Evolutionary conservation across 1,140 invertebrate species (phyloP).

Genomic region (Colletes gigas): DNA sequence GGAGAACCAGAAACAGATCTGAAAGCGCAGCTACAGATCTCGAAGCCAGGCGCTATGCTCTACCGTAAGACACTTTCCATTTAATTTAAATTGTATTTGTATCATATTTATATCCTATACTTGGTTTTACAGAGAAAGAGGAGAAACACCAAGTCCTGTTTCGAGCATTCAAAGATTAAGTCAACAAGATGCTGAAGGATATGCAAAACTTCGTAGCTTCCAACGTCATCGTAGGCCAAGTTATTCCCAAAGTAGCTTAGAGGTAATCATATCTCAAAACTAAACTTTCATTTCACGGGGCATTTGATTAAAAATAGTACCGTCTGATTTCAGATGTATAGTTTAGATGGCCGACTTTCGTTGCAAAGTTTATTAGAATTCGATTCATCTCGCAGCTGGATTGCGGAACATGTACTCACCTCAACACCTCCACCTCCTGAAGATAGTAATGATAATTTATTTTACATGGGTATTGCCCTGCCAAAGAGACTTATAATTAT

Average conservation of each 20-base stretch:
- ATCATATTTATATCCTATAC: constrained; percentile 18
- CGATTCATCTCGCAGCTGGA: constrained; percentile 77
- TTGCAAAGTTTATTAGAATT: constrained; percentile 78
- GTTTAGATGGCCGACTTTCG: constrained; percentile 77
- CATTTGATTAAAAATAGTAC: neutral
- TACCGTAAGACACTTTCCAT: constrained; percentile 66
- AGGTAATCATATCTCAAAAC: constrained; percentile 59
- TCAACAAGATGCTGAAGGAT: constrained; percentile 89
- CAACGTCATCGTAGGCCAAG: constrained; percentile 85
- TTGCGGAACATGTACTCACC: constrained; percentile 68
- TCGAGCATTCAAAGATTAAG: constrained; percentile 89
- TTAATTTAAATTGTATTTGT: constrained; percentile 28
- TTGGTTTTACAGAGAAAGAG: constrained; percentile 81
- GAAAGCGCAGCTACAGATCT: constrained; percentile 78
- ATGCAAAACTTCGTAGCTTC: constrained; percentile 89
- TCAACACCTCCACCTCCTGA: constrained; percentile 69
- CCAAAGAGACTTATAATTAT: constrained; percentile 86
- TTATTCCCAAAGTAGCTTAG: constrained; percentile 78
- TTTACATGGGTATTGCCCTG: constrained; percentile 90
- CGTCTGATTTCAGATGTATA: constrained; percentile 74
- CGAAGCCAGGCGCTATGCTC: constrained; percentile 70
- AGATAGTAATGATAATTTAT: constrained; percentile 74
- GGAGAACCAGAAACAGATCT: constrained; percentile 76
- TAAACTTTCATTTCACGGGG: neutral
- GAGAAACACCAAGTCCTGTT: constrained; percentile 90